Evolutionary conservation across 2,113 vertebrate species (phyloP).

Genomic region (Etheostoma spectabile): DNA sequence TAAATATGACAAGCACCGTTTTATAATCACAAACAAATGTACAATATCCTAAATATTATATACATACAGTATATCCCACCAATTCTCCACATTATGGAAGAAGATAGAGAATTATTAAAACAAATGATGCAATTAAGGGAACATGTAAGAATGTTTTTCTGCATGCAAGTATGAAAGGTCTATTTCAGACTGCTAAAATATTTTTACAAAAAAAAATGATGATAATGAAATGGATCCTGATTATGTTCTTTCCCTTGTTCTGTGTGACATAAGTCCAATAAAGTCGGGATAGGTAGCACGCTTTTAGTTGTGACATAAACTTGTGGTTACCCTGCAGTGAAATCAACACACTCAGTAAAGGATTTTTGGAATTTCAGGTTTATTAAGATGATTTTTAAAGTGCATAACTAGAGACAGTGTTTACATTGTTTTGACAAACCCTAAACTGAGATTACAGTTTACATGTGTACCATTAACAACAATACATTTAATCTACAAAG

Average conservation of each 20-base stretch:
- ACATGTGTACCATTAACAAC: neutral
- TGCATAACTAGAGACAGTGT: constrained; percentile 31
- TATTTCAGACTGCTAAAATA: no score
- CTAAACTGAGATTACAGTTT: neutral
- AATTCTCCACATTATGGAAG: neutral
- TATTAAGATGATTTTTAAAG: constrained; percentile 43
- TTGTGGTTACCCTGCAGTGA: neutral
- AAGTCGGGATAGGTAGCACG: neutral
- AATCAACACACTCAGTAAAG: constrained; percentile 11
- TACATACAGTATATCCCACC: neutral
- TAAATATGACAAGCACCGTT: neutral
- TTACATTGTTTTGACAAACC: neutral
- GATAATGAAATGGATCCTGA: neutral
- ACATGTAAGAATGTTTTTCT: neutral
- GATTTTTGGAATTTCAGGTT: constrained; percentile 26
- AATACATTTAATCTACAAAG: neutral
- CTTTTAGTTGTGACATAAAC: neutral
- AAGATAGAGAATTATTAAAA: neutral
- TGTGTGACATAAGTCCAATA: neutral
- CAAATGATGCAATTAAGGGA: neutral
- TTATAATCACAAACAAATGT: neutral
- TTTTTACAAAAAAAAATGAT: neutral
- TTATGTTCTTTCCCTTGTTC: neutral
- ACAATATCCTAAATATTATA: neutral
- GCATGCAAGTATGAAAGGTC: no score